Base-by-base conservation (phyloP, 2,113 vertebrate genomes). In the Cromileptes altivelis region DNA sequence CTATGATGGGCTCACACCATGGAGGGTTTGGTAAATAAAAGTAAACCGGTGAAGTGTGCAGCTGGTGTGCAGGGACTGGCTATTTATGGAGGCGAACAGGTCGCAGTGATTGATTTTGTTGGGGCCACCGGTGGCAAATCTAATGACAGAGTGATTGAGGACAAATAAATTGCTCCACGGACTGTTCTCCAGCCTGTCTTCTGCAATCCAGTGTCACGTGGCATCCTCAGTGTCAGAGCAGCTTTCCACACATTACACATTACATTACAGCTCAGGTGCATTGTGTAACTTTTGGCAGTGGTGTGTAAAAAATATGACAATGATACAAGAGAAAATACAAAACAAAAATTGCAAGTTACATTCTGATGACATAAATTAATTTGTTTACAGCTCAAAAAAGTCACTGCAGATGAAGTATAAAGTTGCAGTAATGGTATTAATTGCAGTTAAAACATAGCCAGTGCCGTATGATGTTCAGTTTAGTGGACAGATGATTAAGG, bases 91-190 rank as follows among this genome's bases (percentile, higher is more conserved):
- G 64, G 70, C 19, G 4, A 78, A 69, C 77, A 27, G 65, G 37
- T 63, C 30, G 2, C 50, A 55, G 61, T 56, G 65, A 84, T 86
- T 88, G 80, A 69, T 84, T 90, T 75, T 82, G 52, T 70, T 42
- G 61, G 57, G 33, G 61, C 2, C 82, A 77, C 45, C 25, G 40
- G 58, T 70, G 79, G 72, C 52, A 83, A 83, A 71, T 64, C 56
- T 63, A 65, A 73, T 64, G 58, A 57, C 1, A 50, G 23, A 53
- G 60, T 37, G 71, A 75, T 42, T 17, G 47, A 80, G 68, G 53
- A 82, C 37, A 74, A 67, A 69, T 69, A 65, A 50, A 75, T 75
- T 58, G 13, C 49, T 53, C 47, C 19, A 42, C n/a, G 75, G 53
- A 23, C 49, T 12, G 47, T 53, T 45, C 4, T 62, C 50, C 27